Percentiles rank a stretch among this genome's conserved stretches.
Conservation (phyloP, 2,113 vertebrate genomes). For the Hippoglossus stenolepis region DNA sequence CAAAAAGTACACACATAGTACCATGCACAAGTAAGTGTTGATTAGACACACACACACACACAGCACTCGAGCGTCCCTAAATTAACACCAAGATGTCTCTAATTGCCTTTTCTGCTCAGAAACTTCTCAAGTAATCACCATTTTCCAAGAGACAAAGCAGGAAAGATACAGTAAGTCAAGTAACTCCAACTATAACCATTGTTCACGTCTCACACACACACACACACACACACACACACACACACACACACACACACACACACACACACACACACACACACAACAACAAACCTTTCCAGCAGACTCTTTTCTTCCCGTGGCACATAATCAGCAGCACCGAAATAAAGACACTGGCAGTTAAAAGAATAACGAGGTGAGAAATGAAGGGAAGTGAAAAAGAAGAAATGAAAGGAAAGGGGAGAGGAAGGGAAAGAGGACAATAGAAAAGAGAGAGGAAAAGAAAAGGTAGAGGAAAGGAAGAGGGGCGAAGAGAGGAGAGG, state of each 20-base stretch:
- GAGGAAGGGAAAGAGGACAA: background rate
- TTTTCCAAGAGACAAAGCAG: slow-evolving; percentile 19
- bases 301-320: slow-evolving; percentile 2
- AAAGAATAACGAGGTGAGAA: slow-evolving; percentile 4
- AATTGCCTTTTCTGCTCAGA: slow-evolving; percentile 43
- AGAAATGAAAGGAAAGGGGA: background rate
- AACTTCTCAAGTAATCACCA: slow-evolving; percentile 41
- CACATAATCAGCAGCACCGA: slow-evolving; percentile 24
- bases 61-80: slow-evolving; percentile 10
- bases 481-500: too few relatives aligned
- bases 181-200: background rate
- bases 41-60: slow-evolving; percentile 15
- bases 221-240: slow-evolving; percentile 1
- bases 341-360: slow-evolving; percentile 1
- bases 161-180: background rate
- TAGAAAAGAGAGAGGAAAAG: too few relatives aligned
- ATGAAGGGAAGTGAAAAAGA: background rate
- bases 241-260: background rate
- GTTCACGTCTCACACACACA: background rate
- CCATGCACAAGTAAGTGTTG: background rate
- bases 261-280: background rate
- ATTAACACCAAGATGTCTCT: slow-evolving; percentile 54
- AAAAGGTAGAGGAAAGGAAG: too few relatives aligned
- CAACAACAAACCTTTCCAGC: slow-evolving; percentile 19
- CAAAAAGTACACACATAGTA: background rate